A percentile compares a stretch with the other conserved stretches of the same genome.
Evolutionary conservation across 2,888 invertebrate genomes (phyloP).

Genomic region (Cosmopolites sordidus): DNA sequence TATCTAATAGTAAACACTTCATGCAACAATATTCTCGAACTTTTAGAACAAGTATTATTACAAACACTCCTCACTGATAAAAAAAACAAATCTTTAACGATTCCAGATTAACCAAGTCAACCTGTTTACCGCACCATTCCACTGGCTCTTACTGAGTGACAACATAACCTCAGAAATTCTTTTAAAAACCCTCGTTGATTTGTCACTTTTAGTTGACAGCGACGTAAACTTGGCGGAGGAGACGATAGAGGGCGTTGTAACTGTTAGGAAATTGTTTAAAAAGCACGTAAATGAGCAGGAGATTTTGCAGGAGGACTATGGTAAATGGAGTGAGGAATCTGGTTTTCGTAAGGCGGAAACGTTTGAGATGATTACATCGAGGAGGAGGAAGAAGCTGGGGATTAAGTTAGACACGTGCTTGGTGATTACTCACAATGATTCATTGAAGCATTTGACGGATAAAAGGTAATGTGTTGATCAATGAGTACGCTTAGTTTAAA

Average conservation of each 20-base stretch:
- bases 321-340: slow-evolving; percentile 31
- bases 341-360: slow-evolving; percentile 21
- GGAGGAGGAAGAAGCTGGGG: slow-evolving; percentile 50
- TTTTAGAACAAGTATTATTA: not conserved
- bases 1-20: not conserved
- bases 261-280: slow-evolving; percentile 35
- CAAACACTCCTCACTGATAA: not conserved
- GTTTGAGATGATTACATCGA: slow-evolving; percentile 33
- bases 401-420: slow-evolving; percentile 53
- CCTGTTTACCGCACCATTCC: slow-evolving; percentile 52
- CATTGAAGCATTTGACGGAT: slow-evolving; percentile 57
- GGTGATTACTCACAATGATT: slow-evolving; percentile 59
- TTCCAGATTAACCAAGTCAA: slow-evolving; percentile 48
- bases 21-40: not conserved
- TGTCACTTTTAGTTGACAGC: slow-evolving; percentile 50
- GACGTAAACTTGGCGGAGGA: slow-evolving; percentile 49
- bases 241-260: slow-evolving; percentile 40
- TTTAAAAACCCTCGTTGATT: slow-evolving; percentile 25
- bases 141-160: slow-evolving; percentile 48
- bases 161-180: slow-evolving; percentile 10
- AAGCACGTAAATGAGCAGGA: slow-evolving; percentile 21
- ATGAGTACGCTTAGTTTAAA: too few relatives aligned
- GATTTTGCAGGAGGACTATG: slow-evolving; percentile 35
- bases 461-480: too few relatives aligned
- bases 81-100: not conserved